Evolutionary conservation across 2,888 invertebrate species (phyloP).

Genomic region (Drosophila quinaria): DNA sequence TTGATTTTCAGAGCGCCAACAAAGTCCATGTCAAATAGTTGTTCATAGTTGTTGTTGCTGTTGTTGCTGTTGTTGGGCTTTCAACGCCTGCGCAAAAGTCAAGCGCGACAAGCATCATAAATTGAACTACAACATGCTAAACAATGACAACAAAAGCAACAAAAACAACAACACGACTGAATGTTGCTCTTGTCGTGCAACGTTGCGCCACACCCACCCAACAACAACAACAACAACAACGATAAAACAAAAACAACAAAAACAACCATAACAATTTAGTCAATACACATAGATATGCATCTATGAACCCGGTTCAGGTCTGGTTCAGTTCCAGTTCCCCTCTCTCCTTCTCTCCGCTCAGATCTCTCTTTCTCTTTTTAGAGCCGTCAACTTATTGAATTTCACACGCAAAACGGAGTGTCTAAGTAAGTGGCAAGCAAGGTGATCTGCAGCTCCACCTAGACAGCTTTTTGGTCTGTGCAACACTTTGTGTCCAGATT

Average conservation of each 20-base stretch:
- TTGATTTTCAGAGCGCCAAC: constrained; percentile 62
- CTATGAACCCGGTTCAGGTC: constrained; percentile 42
- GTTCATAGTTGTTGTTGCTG: constrained; percentile 42
- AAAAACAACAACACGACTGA: constrained; percentile 24
- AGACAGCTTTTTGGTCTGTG: constrained; percentile 25
- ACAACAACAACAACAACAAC: constrained; percentile 36
- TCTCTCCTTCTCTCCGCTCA: not conserved
- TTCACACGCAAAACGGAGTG: constrained; percentile 79
- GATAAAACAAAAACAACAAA: constrained; percentile 33
- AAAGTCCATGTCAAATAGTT: constrained; percentile 44
- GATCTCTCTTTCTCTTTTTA: constrained; percentile 3
- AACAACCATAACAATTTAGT: constrained; percentile 68
- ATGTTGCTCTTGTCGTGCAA: constrained; percentile 29
- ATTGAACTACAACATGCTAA: constrained; percentile 80
- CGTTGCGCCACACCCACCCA: constrained; percentile 39
- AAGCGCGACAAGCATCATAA: constrained; percentile 77
- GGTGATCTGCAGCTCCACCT: constrained; percentile 71
- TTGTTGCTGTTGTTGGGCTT: constrained; percentile 65
- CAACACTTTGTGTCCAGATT: constrained; percentile 18
- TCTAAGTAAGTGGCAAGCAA: constrained; percentile 63
- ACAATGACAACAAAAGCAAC: constrained; percentile 55
- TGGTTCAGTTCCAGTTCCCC: constrained; percentile 15
- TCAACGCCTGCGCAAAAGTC: constrained; percentile 80
- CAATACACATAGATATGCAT: constrained; percentile 74
- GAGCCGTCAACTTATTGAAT: constrained; percentile 70